A percentile compares a stretch with the other conserved stretches of the same genome.
phyloP scores from a whole-genome alignment of 23 tunicate species.

The Styela plicata region DNA sequence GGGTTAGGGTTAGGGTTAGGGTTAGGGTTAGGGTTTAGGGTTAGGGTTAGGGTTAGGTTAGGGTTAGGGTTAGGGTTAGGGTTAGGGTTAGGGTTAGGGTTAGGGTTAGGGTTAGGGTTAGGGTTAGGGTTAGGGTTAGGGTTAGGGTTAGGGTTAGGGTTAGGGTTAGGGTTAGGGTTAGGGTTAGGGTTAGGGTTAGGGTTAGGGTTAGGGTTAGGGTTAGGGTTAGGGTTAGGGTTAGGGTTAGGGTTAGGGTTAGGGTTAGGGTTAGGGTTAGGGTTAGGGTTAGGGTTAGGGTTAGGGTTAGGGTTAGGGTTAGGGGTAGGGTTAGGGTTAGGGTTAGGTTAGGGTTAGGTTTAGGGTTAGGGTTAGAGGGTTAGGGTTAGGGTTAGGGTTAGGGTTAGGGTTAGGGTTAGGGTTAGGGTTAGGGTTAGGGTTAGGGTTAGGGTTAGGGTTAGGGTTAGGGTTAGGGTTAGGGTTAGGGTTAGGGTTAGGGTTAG shows the following conservation, averaged over 20 bases:
- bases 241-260: slow-evolving; percentile 25
- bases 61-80: slow-evolving; percentile 22
- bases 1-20: slow-evolving; percentile 17
- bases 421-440: slow-evolving; percentile 32
- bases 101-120: slow-evolving; percentile 46
- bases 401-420: slow-evolving; percentile 35
- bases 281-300: slow-evolving; percentile 18
- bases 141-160: slow-evolving; percentile 33
- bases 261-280: slow-evolving; percentile 17
- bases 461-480: slow-evolving; percentile 43
- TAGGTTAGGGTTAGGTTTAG: slow-evolving; percentile 32
- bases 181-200: slow-evolving; percentile 63
- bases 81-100: slow-evolving; percentile 30
- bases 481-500: slow-evolving; percentile 33
- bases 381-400: slow-evolving; percentile 33
- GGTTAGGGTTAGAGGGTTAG: slow-evolving; percentile 24
- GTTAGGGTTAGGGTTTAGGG: slow-evolving; percentile 23
- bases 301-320: slow-evolving; percentile 33
- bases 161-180: slow-evolving; percentile 55
- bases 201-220: slow-evolving; percentile 42
- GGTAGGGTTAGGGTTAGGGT: slow-evolving; percentile 21
- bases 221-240: slow-evolving; percentile 31
- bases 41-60: slow-evolving; percentile 17
- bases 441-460: slow-evolving; percentile 48
- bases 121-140: slow-evolving; percentile 46